Base-by-base conservation (phyloP, 2,113 vertebrate species). In the Oncorhynchus keta region DNA sequence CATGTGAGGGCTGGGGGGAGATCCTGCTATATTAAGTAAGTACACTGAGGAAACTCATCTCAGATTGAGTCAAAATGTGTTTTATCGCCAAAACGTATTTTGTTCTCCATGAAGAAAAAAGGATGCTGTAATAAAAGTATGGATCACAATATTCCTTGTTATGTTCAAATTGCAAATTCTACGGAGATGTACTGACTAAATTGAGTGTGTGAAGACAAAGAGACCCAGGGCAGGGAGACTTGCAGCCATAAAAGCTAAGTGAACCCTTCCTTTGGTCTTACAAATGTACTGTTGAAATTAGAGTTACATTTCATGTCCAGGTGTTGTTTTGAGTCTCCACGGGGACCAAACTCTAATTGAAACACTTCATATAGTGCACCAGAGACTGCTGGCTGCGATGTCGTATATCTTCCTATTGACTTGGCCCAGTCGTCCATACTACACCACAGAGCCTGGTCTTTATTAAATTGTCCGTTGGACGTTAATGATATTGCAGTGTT, bases 401-500 rank as follows among this genome's bases (percentile, higher is more conserved):
- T 85, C 86, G 89, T 78, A 84, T 90, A 90, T 91, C 85, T 85
- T 81, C 84, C 83, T 77, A 57, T 84, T 79, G 89, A 85, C 85
- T 85, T 89, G 88, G 89, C 88, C 89, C 89, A 91, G 90, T 82
- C 39, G 62, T 90, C 86, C 87, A 83, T 69, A 83, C 89, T 88
- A 78, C 86, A 84, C 45, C 89, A 81, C 89, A 80, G 88, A 85
- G 89, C 87, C 88, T 83, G 89, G 76, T 86, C 83, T 90, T 90
- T 84, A 87, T 93, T 95, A 95, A 96, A 96, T 96, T 91, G 94
- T 93, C 89, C 94, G 87, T 91, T 93, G 90, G 92, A 93, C 88
- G 90, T 95, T 95, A 95, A 95, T 94, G 95, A 95, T 92, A 93
- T 89, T 92, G 94, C 95, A 91, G 85, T 88, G 88, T 92, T 88